Conservation (phyloP, 2,797 vertebrate genomes). For the Myotis pilosus region DNA sequence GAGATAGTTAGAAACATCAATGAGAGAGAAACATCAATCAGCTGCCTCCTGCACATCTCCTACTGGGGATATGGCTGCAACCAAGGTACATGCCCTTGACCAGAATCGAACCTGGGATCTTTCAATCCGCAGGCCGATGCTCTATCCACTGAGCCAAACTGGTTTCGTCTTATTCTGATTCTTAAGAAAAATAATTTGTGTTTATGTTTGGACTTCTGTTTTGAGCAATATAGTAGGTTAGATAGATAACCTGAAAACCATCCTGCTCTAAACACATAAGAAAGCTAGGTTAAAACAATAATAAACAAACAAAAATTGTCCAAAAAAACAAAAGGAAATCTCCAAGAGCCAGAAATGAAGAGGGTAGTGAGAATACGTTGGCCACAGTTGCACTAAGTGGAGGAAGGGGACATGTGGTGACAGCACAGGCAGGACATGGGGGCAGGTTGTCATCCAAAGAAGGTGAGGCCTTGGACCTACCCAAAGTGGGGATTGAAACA, state of each 20-base stretch:
- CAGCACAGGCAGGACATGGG: not conserved
- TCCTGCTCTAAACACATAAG: not conserved
- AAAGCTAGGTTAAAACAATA: not conserved
- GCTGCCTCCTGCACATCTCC: too few species aligned
- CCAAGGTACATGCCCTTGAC: too few species aligned
- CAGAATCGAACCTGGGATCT: too few species aligned
- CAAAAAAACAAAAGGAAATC: not conserved
- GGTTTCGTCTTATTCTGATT: not conserved
- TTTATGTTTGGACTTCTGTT: not conserved
- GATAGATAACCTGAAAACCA: not conserved
- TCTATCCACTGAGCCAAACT: too few species aligned
- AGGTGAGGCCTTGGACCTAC: not conserved
- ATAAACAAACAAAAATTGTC: not conserved
- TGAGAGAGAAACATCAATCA: too few species aligned
- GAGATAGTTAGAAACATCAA: too few species aligned
- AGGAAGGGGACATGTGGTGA: rapidly evolving
- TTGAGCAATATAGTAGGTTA: not conserved
- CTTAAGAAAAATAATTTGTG: not conserved
- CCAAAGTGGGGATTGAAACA: not conserved
- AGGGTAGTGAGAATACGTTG: not conserved
- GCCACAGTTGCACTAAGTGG: not conserved
- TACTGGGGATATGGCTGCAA: too few species aligned
- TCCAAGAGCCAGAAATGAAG: not conserved
- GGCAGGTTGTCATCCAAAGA: not conserved
- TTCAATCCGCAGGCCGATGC: too few species aligned